These are phyloP conservation scores for Chymomyza amoena DNA, from an alignment of 2,888 invertebrate genomes.

Conservation along the genomic window DNA sequence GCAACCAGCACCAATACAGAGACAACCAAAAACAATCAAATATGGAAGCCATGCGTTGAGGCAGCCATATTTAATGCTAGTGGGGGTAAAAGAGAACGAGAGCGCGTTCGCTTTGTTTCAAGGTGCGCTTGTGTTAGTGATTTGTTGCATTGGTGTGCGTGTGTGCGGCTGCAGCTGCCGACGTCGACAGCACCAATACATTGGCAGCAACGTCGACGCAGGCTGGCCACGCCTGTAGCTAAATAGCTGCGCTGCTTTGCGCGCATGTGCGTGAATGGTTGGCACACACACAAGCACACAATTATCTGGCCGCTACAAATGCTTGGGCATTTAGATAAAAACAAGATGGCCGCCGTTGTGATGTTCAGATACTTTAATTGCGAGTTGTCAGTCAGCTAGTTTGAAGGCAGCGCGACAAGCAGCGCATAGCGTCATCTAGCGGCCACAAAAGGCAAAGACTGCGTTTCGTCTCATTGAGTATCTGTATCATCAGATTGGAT, in stretches of 20 bases:
- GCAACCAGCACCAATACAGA: slow-evolving; percentile 22
- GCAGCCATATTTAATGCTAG: neutral
- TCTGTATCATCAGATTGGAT: slow-evolving; percentile 29
- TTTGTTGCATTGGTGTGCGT: neutral
- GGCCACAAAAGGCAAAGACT: slow-evolving; percentile 29
- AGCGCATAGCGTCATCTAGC: slow-evolving; percentile 59
- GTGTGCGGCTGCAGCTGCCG: slow-evolving; percentile 9
- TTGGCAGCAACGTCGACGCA: slow-evolving; percentile 26
- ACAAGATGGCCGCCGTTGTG: slow-evolving; percentile 70
- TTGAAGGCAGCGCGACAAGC: neutral
- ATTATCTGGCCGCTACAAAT: slow-evolving; percentile 42
- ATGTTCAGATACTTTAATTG: slow-evolving; percentile 16
- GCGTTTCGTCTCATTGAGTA: slow-evolving; percentile 2
- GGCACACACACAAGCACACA: slow-evolving; percentile 30
- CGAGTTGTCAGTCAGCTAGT: slow-evolving; percentile 4
- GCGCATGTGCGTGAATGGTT: slow-evolving; percentile 62
- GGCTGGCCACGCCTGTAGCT: slow-evolving; percentile 58
- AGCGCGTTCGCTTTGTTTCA: slow-evolving; percentile 36
- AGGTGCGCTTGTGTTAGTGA: slow-evolving; percentile 50
- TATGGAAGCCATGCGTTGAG: neutral
- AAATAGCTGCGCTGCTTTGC: neutral
- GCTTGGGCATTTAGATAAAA: slow-evolving; percentile 63
- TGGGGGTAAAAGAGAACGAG: neutral
- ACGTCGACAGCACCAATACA: slow-evolving; percentile 44
- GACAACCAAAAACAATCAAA: neutral